Evolutionary conservation across 1,140 invertebrate genomes (phyloP).

Genomic region (Ips typographus): DNA sequence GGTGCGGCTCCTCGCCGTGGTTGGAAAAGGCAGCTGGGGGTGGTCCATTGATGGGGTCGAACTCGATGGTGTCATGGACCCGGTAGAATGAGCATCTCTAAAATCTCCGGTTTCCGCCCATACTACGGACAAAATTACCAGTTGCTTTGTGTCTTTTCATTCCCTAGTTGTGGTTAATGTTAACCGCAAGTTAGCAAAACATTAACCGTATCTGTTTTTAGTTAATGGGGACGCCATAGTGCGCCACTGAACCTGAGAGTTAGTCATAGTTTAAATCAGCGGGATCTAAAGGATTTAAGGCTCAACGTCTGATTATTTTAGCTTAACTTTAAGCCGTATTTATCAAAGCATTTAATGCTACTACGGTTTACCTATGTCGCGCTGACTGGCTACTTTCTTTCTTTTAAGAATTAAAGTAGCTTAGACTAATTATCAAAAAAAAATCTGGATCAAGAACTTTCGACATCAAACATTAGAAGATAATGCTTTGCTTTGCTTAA

Average conservation of each 20-base stretch:
- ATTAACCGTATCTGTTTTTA: not conserved
- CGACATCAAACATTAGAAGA: no score
- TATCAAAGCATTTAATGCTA: conserved; percentile 24
- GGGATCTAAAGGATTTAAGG: conserved; percentile 29
- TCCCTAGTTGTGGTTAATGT: not conserved
- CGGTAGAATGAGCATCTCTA: conserved; percentile 68
- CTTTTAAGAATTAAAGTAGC: no score
- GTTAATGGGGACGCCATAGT: conserved; percentile 1
- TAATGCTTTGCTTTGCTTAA: no score
- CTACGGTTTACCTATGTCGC: no score
- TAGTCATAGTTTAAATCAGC: conserved; percentile 21
- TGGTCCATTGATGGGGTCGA: conserved; percentile 58
- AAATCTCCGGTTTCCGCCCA: conserved; percentile 84
- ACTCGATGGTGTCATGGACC: conserved; percentile 37
- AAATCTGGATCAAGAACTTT: no score
- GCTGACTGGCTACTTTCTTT: no score
- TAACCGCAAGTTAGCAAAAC: not conserved
- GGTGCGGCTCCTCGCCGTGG: conserved; percentile 58
- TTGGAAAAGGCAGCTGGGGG: conserved; percentile 62
- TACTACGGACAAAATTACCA: conserved; percentile 66
- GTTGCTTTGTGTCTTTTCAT: conserved; percentile 41
- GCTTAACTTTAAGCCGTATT: conserved; percentile 26
- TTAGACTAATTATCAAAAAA: no score
- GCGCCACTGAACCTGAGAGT: not conserved
- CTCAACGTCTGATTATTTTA: conserved; percentile 24